Conservation (phyloP, 2,888 invertebrate species). For the Trichacis sp. region DNA sequence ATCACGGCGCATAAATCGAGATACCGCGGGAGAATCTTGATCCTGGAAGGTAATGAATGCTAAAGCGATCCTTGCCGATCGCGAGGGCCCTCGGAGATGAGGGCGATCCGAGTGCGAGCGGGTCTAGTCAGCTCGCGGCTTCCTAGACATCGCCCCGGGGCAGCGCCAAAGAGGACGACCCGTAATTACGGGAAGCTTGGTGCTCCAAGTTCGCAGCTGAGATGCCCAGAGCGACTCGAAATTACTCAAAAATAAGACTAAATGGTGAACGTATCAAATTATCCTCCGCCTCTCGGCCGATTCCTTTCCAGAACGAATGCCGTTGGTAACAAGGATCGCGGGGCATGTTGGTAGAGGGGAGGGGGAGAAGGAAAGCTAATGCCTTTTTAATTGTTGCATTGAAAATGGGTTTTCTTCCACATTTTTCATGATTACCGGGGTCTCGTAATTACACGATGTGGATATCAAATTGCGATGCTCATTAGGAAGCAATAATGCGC, state of each 20-base stretch:
- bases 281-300: conserved; percentile 37
- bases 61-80: conserved; percentile 28
- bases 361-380: conserved; percentile 29
- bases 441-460: conserved; percentile 29
- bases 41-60: conserved; percentile 37
- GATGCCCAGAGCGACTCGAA: conserved; percentile 61
- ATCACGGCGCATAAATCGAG: conserved; percentile 38
- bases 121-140: conserved; percentile 47
- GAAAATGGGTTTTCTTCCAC: conserved; percentile 21
- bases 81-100: conserved; percentile 29
- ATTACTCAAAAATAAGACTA: conserved; percentile 66
- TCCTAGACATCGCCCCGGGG: conserved; percentile 57
- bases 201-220: conserved; percentile 48
- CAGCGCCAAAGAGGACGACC: conserved; percentile 47
- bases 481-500: background rate
- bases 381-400: conserved; percentile 44
- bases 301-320: conserved; percentile 25
- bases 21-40: conserved; percentile 28
- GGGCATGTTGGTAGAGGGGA: too few relatives aligned
- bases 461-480: conserved; percentile 6
- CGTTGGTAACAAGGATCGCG: conserved; percentile 23
- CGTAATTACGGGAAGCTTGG: conserved; percentile 56
- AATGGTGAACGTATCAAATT: conserved; percentile 63
- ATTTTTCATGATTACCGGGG: conserved; percentile 27
- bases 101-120: conserved; percentile 19